Evolutionary conservation across 2,113 vertebrate genomes (phyloP), one percentile per base, ranked within the genome.

Genomic region (Clarias magur): DNA sequence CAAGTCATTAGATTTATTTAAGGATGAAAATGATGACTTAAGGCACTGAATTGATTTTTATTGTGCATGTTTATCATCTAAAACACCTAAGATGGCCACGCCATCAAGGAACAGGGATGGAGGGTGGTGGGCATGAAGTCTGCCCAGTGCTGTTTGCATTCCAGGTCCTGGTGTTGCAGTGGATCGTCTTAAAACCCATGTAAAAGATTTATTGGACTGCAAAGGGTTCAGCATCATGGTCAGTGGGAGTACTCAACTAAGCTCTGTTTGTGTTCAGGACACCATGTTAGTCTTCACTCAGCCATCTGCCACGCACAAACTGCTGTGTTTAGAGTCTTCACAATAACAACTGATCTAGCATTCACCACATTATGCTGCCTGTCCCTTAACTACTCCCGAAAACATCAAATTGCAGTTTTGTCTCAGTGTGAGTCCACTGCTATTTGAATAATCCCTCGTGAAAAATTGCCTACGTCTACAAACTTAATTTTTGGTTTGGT

Each of bases 311-410:
- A 86, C 73, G 81, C 25, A 59, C 80, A 34, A 57, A 4, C 60
- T 80, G 85, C 59, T 81, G 67, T 68, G 75, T 83, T 84, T 75
- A 82, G 82, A 60, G 48, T 34, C 84, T 57, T 80, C 38, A 75
- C 78, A 87, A 85, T 83, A 82, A 60, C 19, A 80, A 34, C 68
- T 70, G 56, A 53, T 42, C 82, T 85, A 83, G 65, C 54, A 79
- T 73, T 80, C 86, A 83, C 81, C 75, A 81, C 53, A 82, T 90
- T 88, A 87, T 85, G 84, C 86, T 84, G 85, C 84, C 79, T 65
- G 80, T 85, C 68, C 89, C 92, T 84, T 89, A 90, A 93, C 93
- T 94, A 91, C 90, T 93, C 85, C 82, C 89, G 89, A 92, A 92
- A 92, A 93, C 89, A 89, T 89, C 87, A 92, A 88, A 86, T 80